Percentiles rank a stretch among this genome's conserved stretches.
phyloP scores from a whole-genome alignment of 2,888 invertebrate species.

The Drosophila ochracea region DNA sequence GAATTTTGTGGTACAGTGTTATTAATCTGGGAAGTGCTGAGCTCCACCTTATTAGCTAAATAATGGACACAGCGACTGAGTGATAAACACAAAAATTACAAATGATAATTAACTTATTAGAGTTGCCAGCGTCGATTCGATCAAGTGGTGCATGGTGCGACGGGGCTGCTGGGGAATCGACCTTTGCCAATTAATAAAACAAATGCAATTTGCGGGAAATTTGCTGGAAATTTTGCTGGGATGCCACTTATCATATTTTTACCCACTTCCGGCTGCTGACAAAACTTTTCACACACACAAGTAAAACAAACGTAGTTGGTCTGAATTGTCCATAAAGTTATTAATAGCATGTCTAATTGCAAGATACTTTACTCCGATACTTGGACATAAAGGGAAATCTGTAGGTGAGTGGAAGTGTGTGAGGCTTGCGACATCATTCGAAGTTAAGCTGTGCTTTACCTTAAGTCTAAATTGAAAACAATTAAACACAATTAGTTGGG shows the following conservation, averaged over 20 bases:
- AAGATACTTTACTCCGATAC: conserved; percentile 15
- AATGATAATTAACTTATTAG: conserved; percentile 51
- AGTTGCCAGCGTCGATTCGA: conserved; percentile 17
- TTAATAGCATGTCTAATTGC: conserved; percentile 65
- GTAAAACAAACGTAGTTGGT: conserved; percentile 1
- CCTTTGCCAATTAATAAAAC: conserved; percentile 49
- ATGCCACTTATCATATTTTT: conserved; percentile 49
- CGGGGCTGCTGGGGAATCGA: conserved; percentile 23
- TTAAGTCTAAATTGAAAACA: conserved; percentile 65
- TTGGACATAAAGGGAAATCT: conserved; percentile 13
- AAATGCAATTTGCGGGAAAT: conserved; percentile 59
- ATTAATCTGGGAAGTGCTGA: neutral
- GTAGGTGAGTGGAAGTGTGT: conserved; percentile 4
- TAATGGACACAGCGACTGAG: conserved; percentile 13
- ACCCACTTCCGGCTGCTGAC: conserved; percentile 62
- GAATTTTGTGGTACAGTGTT: conserved; percentile 3
- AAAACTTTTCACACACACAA: conserved; percentile 67
- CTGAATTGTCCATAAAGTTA: conserved; percentile 61
- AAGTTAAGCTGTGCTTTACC: conserved; percentile 53
- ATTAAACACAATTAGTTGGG: conserved; percentile 72
- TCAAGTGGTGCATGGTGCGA: neutral
- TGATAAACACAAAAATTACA: conserved; percentile 27
- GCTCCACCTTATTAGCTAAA: conserved; percentile 17
- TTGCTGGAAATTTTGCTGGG: conserved; percentile 34
- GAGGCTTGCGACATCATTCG: conserved; percentile 14